Evolutionary conservation across 2,797 vertebrate species (phyloP).

Genomic region (Enteromius viviparus): DNA sequence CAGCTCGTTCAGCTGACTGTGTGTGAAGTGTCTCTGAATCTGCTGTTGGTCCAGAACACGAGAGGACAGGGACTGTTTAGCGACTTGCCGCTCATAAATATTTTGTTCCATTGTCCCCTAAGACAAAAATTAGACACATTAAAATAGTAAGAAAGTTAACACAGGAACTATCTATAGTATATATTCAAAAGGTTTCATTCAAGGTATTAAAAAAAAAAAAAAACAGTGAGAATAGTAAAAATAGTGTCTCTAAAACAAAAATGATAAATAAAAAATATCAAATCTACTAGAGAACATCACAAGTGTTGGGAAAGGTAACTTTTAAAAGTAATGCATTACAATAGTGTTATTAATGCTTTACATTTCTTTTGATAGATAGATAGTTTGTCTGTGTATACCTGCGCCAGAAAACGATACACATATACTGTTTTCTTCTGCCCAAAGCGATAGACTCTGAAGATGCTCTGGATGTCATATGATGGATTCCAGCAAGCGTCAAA

Average conservation of each 20-base stretch:
- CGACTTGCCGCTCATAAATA: slow-evolving; percentile 97
- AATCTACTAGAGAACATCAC: neutral
- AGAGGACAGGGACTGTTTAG: slow-evolving; percentile 93
- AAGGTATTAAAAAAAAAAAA: no score
- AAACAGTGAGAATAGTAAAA: neutral
- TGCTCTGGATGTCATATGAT: slow-evolving; percentile 95
- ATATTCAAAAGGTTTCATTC: no score
- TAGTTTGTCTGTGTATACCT: slow-evolving; percentile 73
- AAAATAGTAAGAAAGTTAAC: neutral
- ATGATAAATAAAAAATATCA: neutral
- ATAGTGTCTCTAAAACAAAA: neutral
- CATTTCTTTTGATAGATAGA: no score
- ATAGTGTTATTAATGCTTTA: no score
- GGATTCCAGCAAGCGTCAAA: slow-evolving; percentile 99
- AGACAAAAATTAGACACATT: neutral
- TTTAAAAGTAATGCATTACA: no score
- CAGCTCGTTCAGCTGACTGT: slow-evolving; percentile 92
- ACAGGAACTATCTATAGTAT: no score
- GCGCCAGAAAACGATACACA: slow-evolving; percentile 95
- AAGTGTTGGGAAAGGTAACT: no score
- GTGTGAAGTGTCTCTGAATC: slow-evolving; percentile 95
- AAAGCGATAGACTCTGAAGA: slow-evolving; percentile 97
- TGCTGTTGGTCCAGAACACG: slow-evolving; percentile 98
- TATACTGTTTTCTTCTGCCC: slow-evolving; percentile 92
- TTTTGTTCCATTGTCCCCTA: slow-evolving; percentile 99